Conservation (phyloP, 2,113 vertebrate genomes). For the Ceratotherium simum region DNA sequence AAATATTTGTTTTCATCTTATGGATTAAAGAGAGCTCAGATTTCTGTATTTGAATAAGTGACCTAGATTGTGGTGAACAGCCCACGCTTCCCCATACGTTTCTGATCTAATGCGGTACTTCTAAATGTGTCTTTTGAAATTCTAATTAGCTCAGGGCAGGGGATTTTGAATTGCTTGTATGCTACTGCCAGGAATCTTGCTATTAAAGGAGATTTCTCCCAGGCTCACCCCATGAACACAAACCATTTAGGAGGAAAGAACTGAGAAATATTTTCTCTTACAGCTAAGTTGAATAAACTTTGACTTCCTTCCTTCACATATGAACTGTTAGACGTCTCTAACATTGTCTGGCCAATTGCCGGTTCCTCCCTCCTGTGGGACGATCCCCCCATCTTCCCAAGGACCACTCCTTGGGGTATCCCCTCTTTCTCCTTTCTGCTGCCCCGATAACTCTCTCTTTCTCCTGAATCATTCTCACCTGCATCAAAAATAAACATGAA, state of each 20-base stretch:
- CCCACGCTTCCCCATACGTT: not conserved
- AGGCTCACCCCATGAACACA: not conserved
- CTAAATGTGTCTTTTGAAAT: conserved; percentile 59
- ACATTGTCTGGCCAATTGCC: no score
- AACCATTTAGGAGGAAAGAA: not conserved
- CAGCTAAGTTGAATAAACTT: conserved; percentile 29
- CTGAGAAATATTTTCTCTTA: conserved; percentile 2
- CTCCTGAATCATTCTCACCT: conserved; percentile 8
- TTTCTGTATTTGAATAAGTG: conserved; percentile 54
- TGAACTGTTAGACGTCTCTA: not conserved
- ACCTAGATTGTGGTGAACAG: conserved; percentile 58
- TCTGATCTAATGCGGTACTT: not conserved
- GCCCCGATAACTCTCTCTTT: not conserved
- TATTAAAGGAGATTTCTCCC: not conserved
- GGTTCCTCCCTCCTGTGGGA: not conserved
- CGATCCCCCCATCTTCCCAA: not conserved
- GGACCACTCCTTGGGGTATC: not conserved
- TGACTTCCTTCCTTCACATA: not conserved
- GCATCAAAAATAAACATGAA: not conserved
- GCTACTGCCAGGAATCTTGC: not conserved
- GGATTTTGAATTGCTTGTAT: not conserved
- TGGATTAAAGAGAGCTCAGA: conserved; percentile 54
- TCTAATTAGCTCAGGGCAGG: conserved; percentile 27
- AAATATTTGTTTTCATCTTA: conserved; percentile 52
- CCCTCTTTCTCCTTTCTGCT: not conserved